Conservation (phyloP, 2,888 invertebrate species). For the Rugalucina vietnamica region DNA sequence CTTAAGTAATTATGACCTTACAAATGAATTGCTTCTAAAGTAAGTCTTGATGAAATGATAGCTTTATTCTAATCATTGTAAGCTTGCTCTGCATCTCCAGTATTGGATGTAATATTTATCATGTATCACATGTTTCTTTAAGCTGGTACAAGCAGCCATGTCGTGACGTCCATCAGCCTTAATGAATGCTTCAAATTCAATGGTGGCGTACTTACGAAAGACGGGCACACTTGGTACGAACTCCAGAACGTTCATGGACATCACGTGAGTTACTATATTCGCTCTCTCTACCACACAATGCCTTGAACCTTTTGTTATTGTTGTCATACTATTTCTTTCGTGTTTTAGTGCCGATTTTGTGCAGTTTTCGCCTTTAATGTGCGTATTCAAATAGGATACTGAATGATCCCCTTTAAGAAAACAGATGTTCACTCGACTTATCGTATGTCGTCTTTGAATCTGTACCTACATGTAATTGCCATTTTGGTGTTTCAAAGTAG, state of each 20-base stretch:
- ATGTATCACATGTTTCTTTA: too few species aligned
- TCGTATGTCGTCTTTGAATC: not conserved
- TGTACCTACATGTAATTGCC: not conserved
- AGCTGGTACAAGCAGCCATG: conserved; percentile 47
- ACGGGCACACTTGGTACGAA: conserved; percentile 57
- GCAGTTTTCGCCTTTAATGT: not conserved
- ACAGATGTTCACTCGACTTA: not conserved
- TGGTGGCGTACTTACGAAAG: conserved; percentile 52
- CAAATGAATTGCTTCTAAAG: too few species aligned
- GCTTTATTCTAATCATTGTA: too few species aligned
- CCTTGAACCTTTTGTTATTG: not conserved
- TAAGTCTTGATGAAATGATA: too few species aligned
- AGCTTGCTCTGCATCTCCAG: too few species aligned
- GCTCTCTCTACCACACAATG: not conserved
- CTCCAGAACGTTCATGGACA: conserved; percentile 56
- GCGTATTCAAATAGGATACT: not conserved
- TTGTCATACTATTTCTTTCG: not conserved
- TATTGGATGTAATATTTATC: too few species aligned
- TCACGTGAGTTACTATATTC: conserved; percentile 27
- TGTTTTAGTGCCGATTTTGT: not conserved
- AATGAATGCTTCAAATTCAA: conserved; percentile 55
- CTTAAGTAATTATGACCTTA: too few species aligned
- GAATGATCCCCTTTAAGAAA: not conserved
- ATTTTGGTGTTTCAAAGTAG: not conserved
- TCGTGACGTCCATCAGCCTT: conserved; percentile 16